These are phyloP conservation scores for Gambusia affinis DNA, from an alignment of 2,113 vertebrate genomes.

Conservation along the genomic window DNA sequence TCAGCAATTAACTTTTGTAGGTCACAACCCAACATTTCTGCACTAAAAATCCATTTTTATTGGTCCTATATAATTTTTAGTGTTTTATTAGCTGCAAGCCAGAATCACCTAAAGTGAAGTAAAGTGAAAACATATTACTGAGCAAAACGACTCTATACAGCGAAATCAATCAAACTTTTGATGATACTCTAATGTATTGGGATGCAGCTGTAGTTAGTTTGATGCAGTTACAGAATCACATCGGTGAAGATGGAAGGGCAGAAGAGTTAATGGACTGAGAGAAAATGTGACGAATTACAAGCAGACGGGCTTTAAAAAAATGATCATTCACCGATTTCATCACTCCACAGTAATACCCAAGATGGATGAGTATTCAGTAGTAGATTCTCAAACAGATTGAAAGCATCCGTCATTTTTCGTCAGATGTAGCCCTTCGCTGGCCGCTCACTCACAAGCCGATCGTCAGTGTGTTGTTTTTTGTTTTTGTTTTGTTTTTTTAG, in stretches of 20 bases:
- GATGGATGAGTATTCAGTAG: conserved; percentile 72
- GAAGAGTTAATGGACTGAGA: conserved; percentile 4
- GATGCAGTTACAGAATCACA: conserved; percentile 44
- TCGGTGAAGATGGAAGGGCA: conserved; percentile 5
- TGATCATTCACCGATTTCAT: conserved; percentile 43
- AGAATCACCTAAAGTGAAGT: background rate
- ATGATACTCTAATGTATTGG: background rate
- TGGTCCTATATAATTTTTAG: background rate
- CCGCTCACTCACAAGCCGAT: conserved; percentile 45
- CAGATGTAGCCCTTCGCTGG: conserved; percentile 51
- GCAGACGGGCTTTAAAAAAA: conserved; percentile 48
- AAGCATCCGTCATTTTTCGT: conserved; percentile 44
- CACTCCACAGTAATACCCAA: conserved; percentile 69
- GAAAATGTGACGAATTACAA: conserved; percentile 27
- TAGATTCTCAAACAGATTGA: conserved; percentile 46
- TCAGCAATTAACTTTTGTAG: background rate
- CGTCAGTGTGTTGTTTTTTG: conserved; percentile 43
- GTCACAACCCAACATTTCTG: background rate
- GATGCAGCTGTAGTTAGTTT: background rate
- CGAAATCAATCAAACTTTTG: background rate
- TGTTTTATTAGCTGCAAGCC: background rate
- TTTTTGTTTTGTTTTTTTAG: background rate
- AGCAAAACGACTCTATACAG: background rate
- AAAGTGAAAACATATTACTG: background rate
- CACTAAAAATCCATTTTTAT: background rate